phyloP scores from a whole-genome alignment of 53 echinoderm and acorn worm genomes.

The Henricia sp. region DNA sequence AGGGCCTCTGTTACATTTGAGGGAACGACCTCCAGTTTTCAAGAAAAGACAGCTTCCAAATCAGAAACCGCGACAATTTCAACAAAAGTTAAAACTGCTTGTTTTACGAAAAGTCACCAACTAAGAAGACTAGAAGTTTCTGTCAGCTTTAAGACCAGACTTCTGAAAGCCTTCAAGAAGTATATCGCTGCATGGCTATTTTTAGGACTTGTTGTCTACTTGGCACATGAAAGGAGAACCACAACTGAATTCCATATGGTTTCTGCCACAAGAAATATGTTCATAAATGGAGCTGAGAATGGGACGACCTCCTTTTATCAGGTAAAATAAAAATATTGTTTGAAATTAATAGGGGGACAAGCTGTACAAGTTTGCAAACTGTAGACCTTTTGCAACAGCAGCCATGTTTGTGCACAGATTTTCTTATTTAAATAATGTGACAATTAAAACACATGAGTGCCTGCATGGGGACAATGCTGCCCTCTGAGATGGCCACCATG shows the following conservation, averaged over 20 bases:
- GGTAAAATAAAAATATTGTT: no score
- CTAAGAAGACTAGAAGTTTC: constrained; percentile 12
- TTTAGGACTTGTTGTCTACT: constrained; percentile 27
- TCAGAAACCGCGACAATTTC: background rate
- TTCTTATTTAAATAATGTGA: no score
- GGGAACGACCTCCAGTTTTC: constrained; percentile 28
- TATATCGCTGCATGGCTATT: constrained; percentile 31
- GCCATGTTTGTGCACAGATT: no score
- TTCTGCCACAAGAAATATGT: constrained; percentile 41
- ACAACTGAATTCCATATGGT: constrained; percentile 20
- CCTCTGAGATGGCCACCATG: no score
- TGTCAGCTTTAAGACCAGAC: background rate
- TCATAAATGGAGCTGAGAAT: constrained; percentile 33
- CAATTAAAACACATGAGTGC: no score
- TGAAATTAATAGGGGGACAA: no score
- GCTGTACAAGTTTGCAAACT: no score
- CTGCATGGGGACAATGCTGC: no score
- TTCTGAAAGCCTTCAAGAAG: constrained; percentile 27
- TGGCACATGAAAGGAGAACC: constrained; percentile 32
- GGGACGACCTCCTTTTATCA: constrained; percentile 19
- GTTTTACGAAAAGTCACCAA: constrained; percentile 30
- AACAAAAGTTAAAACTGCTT: constrained; percentile 4
- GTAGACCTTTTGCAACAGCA: no score
- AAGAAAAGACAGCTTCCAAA: background rate
- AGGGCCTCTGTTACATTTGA: constrained; percentile 46